Percentiles rank a stretch among this genome's conserved stretches.
phyloP scores from a whole-genome alignment of 2,888 invertebrate species.

The Diarsia dahlii region DNA sequence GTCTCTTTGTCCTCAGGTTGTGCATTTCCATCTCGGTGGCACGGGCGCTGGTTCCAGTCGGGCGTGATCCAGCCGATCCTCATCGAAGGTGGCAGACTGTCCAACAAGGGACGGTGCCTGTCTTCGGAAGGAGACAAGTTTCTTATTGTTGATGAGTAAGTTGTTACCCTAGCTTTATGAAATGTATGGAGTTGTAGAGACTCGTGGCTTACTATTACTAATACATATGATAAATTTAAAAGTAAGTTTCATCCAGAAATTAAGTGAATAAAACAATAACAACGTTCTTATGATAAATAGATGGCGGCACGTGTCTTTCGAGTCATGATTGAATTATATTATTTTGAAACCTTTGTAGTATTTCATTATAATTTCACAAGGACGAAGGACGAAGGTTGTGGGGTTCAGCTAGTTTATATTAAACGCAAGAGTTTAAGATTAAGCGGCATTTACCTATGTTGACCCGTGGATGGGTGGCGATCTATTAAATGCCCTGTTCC shows the following conservation, averaged over 20 bases:
- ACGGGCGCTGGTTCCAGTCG: slow-evolving; percentile 97
- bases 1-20: slow-evolving; percentile 91
- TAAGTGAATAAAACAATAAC: too few relatives aligned
- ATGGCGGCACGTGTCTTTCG: too few relatives aligned
- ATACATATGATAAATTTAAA: too few relatives aligned
- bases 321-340: too few relatives aligned
- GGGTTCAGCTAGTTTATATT: neutral
- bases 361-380: too few relatives aligned
- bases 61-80: slow-evolving; percentile 96
- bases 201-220: too few relatives aligned
- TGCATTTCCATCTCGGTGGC: slow-evolving; percentile 95
- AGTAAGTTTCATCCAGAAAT: too few relatives aligned
- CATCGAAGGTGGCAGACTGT: slow-evolving; percentile 95
- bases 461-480: neutral
- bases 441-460: neutral
- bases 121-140: slow-evolving; percentile 97
- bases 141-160: slow-evolving; percentile 97
- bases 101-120: slow-evolving; percentile 96
- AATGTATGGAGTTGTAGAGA: neutral
- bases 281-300: too few relatives aligned
- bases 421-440: neutral
- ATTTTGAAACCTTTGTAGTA: too few relatives aligned
- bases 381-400: too few relatives aligned
- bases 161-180: neutral
- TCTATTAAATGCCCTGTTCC: neutral